Evolutionary conservation across 2,888 invertebrate genomes (phyloP).

Genomic region (Odontocerum albicorne): DNA sequence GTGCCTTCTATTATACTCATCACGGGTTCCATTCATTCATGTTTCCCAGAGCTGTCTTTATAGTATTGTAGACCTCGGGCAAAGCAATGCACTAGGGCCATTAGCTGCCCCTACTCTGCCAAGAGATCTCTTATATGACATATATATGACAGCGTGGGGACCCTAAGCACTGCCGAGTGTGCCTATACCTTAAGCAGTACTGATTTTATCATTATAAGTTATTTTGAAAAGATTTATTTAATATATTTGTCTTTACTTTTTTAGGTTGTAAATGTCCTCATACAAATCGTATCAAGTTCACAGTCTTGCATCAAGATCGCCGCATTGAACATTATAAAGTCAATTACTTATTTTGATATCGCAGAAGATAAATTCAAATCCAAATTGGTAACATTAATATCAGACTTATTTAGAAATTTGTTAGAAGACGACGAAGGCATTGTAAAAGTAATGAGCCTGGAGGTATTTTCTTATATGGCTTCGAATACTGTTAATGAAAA

Average conservation of each 20-base stretch:
- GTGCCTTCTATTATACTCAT: too few relatives aligned
- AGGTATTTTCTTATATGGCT: slow-evolving; percentile 19
- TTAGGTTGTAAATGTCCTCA: slow-evolving; percentile 16
- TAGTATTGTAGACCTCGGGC: too few relatives aligned
- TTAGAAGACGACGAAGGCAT: slow-evolving; percentile 9
- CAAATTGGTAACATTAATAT: background rate
- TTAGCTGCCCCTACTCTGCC: too few relatives aligned
- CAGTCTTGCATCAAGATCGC: slow-evolving; percentile 13
- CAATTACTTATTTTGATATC: slow-evolving; percentile 1
- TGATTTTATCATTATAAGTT: too few relatives aligned
- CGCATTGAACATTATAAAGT: slow-evolving; percentile 10
- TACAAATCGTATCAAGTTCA: slow-evolving; percentile 3
- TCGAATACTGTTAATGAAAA: slow-evolving; percentile 6
- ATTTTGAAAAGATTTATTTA: background rate
- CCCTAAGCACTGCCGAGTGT: too few relatives aligned
- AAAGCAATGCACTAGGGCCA: too few relatives aligned
- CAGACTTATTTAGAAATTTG: slow-evolving; percentile 12
- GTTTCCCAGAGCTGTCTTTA: too few relatives aligned
- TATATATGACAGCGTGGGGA: too few relatives aligned
- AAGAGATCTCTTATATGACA: too few relatives aligned
- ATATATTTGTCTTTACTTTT: slow-evolving; percentile 4
- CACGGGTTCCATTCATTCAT: too few relatives aligned
- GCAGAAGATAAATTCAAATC: slow-evolving; percentile 1
- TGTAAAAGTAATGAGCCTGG: slow-evolving; percentile 8
- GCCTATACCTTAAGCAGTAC: too few relatives aligned